phyloP scores from a whole-genome alignment of 64 coral and sea anemone genomes.

The Pocillopora verrucosa region DNA sequence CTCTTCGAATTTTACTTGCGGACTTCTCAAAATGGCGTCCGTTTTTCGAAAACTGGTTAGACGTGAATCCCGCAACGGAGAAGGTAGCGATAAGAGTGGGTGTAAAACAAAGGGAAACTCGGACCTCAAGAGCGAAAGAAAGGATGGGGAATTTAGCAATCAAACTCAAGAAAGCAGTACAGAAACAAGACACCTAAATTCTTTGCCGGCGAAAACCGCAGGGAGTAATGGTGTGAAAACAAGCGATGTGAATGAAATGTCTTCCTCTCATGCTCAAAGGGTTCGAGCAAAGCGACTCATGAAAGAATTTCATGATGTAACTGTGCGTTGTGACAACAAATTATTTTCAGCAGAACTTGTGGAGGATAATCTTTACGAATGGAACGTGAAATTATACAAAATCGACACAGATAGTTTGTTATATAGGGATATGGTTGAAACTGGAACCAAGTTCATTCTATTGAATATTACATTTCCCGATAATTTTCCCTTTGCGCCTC shows the following conservation, averaged over 20 bases:
- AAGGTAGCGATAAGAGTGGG: slow-evolving; percentile 56
- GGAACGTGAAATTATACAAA: slow-evolving; percentile 92
- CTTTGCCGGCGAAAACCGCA: slow-evolving; percentile 23
- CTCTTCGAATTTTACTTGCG: not conserved
- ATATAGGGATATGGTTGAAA: slow-evolving; percentile 85
- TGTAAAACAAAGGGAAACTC: slow-evolving; percentile 58
- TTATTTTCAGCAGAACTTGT: slow-evolving; percentile 93
- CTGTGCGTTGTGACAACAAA: slow-evolving; percentile 70
- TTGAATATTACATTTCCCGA: slow-evolving; percentile 90
- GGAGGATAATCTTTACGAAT: slow-evolving; percentile 89
- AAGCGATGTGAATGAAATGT: slow-evolving; percentile 54
- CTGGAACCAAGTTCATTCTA: slow-evolving; percentile 89
- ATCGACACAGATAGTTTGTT: slow-evolving; percentile 91
- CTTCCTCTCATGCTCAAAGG: slow-evolving; percentile 74
- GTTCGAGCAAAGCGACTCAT: slow-evolving; percentile 85
- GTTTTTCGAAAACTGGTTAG: slow-evolving; percentile 86
- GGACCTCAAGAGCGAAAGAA: slow-evolving; percentile 59
- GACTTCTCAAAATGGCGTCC: slow-evolving; percentile 84
- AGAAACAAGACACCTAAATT: slow-evolving; percentile 40
- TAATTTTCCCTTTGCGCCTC: slow-evolving; percentile 93
- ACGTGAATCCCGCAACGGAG: slow-evolving; percentile 74
- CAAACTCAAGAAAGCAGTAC: slow-evolving; percentile 29
- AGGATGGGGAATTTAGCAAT: slow-evolving; percentile 26
- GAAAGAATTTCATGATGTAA: slow-evolving; percentile 93
- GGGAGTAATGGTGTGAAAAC: slow-evolving; percentile 18